Conservation (phyloP, 2,797 vertebrate genomes). For the Lutjanus campechanus region DNA sequence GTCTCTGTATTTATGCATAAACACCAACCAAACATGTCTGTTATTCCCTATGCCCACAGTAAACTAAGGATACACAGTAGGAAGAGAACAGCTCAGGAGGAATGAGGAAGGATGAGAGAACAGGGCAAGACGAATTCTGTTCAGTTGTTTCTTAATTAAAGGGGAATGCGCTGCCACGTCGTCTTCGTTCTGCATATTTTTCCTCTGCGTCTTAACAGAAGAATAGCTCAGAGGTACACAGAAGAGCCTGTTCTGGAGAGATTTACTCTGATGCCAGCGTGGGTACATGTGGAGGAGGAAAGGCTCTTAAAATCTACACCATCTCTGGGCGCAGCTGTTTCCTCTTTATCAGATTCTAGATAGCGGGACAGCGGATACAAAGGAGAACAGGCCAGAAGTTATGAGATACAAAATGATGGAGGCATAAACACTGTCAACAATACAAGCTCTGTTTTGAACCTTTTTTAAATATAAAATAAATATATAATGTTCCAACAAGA, state of each 20-base stretch:
- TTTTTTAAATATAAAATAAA: constrained; percentile 4
- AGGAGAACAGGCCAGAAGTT: constrained; percentile 44
- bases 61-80: constrained; percentile 13
- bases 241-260: constrained; percentile 31
- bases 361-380: constrained; percentile 39
- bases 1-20: constrained; percentile 3
- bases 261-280: constrained; percentile 31
- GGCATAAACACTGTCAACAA: constrained; percentile 29
- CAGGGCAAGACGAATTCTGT: constrained; percentile 8
- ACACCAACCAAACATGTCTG: not conserved
- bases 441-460: constrained; percentile 11
- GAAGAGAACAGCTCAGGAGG: constrained; percentile 18
- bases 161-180: constrained; percentile 4
- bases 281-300: constrained; percentile 36
- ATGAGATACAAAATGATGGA: constrained; percentile 42
- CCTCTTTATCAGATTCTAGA: constrained; percentile 67
- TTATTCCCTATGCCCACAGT: not conserved
- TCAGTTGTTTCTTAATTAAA: constrained; percentile 46
- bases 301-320: constrained; percentile 42
- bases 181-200: constrained; percentile 2
- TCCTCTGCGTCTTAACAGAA: constrained; percentile 6
- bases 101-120: constrained; percentile 19
- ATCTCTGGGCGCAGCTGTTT: constrained; percentile 65
- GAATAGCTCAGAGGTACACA: constrained; percentile 30
- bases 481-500: constrained; percentile 25